These are phyloP conservation scores for Himalopsyche phryganea DNA, from an alignment of 1,140 invertebrate species.

Conservation along the genomic window DNA sequence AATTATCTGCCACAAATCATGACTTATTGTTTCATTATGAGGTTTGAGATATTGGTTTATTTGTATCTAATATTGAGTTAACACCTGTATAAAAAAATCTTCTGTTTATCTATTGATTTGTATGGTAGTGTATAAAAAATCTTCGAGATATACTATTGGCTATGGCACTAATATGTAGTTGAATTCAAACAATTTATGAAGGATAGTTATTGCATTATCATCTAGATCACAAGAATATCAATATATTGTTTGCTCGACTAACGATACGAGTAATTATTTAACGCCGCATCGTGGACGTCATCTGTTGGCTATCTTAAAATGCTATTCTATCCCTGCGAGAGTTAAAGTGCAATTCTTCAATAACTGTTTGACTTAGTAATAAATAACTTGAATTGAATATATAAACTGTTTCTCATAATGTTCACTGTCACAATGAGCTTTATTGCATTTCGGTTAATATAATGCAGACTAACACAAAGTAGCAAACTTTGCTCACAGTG, in stretches of 20 bases:
- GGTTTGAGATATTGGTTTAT: conserved; percentile 32
- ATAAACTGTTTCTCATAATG: too few species aligned
- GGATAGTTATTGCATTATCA: conserved; percentile 1
- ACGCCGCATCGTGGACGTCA: too few species aligned
- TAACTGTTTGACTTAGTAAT: too few species aligned
- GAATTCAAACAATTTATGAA: conserved; percentile 17
- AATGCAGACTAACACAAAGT: too few species aligned
- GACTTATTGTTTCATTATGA: conserved; percentile 35
- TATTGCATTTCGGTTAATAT: not conserved
- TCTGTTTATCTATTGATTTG: conserved; percentile 29
- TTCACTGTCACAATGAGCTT: not conserved
- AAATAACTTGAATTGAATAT: too few species aligned
- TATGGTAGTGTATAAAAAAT: conserved; percentile 33
- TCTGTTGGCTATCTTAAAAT: too few species aligned
- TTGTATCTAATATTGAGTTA: conserved; percentile 24
- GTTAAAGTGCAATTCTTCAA: too few species aligned
- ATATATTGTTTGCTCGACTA: too few species aligned
- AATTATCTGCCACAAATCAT: conserved; percentile 15
- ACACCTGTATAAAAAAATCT: conserved; percentile 34
- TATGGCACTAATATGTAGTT: conserved; percentile 33
- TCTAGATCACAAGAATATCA: too few species aligned
- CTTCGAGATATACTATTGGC: conserved; percentile 21
- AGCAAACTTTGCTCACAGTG: too few species aligned
- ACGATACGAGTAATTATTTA: too few species aligned
- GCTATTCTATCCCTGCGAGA: too few species aligned